Evolutionary conservation across 2,797 vertebrate genomes (phyloP).

Genomic region (Cuculus canorus): DNA sequence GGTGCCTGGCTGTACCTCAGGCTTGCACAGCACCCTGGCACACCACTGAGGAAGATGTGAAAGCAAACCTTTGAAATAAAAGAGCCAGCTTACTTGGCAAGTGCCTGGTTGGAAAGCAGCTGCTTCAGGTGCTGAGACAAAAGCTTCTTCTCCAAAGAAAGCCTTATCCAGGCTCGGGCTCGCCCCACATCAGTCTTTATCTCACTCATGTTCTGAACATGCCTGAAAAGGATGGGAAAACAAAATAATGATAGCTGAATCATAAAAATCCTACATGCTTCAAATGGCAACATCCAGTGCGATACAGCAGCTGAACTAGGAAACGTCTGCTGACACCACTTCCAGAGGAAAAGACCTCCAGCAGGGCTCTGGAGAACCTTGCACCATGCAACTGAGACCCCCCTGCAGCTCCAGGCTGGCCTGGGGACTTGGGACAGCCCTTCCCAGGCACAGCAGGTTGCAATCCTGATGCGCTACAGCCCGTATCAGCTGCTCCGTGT

Average conservation of each 20-base stretch:
- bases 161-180: constrained; percentile 93
- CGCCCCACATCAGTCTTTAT: constrained; percentile 94
- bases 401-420: background rate
- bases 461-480: accelerated
- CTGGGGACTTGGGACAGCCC: background rate
- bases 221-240: constrained; percentile 74
- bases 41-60: background rate
- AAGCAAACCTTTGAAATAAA: background rate
- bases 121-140: constrained; percentile 96
- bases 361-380: background rate
- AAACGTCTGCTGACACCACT: background rate
- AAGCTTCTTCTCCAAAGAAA: constrained; percentile 96
- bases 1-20: background rate
- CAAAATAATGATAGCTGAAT: background rate
- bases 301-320: background rate
- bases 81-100: constrained; percentile 85
- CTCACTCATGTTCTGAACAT: constrained; percentile 93
- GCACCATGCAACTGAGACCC: background rate
- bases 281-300: background rate
- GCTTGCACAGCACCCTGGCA: background rate
- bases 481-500: background rate
- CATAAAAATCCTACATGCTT: background rate
- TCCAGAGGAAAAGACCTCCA: background rate
- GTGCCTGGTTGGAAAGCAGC: constrained; percentile 89
- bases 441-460: accelerated